Percentiles rank a stretch among this genome's conserved stretches.
Conservation (phyloP, 2,797 vertebrate species). For the Enteromius fasciolatus region DNA sequence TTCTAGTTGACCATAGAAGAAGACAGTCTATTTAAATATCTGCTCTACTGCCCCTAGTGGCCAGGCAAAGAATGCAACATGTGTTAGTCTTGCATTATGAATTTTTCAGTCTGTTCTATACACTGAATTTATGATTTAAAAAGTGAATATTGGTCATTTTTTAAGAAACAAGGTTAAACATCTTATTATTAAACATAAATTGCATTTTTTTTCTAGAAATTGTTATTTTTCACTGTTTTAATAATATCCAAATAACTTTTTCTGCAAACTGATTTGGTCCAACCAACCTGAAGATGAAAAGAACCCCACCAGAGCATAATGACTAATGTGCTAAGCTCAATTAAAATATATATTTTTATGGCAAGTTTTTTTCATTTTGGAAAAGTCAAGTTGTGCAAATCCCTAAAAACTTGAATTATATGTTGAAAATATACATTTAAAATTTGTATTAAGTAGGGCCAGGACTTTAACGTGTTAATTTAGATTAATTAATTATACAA, state of each 20-base stretch:
- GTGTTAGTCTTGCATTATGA: neutral
- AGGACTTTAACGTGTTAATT: too few species aligned
- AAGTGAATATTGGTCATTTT: neutral
- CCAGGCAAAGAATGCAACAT: neutral
- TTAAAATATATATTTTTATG: neutral
- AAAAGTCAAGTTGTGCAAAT: neutral
- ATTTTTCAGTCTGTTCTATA: neutral
- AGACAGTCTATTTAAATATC: neutral
- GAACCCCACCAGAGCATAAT: neutral
- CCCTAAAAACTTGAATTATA: neutral
- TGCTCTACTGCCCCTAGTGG: neutral
- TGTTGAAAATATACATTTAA: neutral
- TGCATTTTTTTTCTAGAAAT: neutral
- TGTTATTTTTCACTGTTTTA: neutral
- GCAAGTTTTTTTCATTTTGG: neutral
- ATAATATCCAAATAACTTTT: neutral
- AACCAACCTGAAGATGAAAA: neutral
- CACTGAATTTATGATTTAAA: neutral
- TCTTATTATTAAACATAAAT: neutral
- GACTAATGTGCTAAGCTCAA: neutral
- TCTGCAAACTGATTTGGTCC: neutral
- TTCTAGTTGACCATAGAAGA: constrained; percentile 10
- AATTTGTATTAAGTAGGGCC: too few species aligned
- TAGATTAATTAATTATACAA: too few species aligned
- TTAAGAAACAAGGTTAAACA: neutral